Evolutionary conservation across 2,888 invertebrate species (phyloP).

Genomic region (Drosophila demipolita): DNA sequence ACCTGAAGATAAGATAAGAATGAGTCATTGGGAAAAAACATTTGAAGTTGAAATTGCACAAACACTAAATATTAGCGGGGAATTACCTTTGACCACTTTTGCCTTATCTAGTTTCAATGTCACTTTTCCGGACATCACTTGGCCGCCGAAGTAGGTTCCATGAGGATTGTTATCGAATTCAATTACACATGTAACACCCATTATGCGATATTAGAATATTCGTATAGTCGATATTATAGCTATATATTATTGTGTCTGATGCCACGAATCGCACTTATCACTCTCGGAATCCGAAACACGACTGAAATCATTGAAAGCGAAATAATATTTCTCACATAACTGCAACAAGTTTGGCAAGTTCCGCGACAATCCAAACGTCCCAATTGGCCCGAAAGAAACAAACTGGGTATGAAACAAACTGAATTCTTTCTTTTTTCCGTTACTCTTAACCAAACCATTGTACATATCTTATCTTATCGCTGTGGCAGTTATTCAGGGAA

Average conservation of each 20-base stretch:
- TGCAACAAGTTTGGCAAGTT: constrained; percentile 36
- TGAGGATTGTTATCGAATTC: constrained; percentile 82
- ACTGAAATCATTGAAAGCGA: constrained; percentile 56
- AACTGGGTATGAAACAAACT: constrained; percentile 62
- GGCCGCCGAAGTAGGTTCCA: constrained; percentile 82
- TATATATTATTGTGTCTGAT: constrained; percentile 11
- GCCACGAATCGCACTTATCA: constrained; percentile 32
- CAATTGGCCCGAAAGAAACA: constrained; percentile 46
- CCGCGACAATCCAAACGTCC: constrained; percentile 33
- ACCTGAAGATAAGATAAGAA: constrained; percentile 58
- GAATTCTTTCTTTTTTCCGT: constrained; percentile 12
- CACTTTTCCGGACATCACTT: constrained; percentile 74
- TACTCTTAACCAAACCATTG: constrained; percentile 17
- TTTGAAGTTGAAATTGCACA: constrained; percentile 3
- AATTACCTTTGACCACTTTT: constrained; percentile 71
- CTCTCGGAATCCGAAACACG: constrained; percentile 46
- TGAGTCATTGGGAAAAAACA: constrained; percentile 59
- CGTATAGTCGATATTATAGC: constrained; percentile 3
- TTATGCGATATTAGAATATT: constrained; percentile 40
- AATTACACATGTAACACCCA: constrained; percentile 81
- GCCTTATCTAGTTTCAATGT: constrained; percentile 70
- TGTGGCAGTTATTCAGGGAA: constrained; percentile 45
- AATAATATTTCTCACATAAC: constrained; percentile 17
- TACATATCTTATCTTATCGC: constrained; percentile 65
- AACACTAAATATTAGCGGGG: background rate